Percentiles rank a stretch among this genome's conserved stretches.
These are phyloP conservation scores for Beroe ovata DNA, from an alignment of 37 sponge, comb jelly and placozoan species.

Conservation along the genomic window DNA sequence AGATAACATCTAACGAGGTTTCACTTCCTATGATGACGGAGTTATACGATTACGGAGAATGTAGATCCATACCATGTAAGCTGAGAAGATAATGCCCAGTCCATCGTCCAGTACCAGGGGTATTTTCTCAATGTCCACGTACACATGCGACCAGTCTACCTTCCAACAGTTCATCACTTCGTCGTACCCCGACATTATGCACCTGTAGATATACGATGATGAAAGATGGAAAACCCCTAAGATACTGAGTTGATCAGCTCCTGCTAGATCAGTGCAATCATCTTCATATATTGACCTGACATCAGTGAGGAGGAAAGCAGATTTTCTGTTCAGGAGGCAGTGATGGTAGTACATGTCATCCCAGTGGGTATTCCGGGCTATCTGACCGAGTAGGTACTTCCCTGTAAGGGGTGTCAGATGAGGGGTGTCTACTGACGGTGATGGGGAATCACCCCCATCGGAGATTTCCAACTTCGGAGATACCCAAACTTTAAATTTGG, in stretches of 20 bases:
- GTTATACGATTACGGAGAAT: neutral
- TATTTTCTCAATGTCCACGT: conserved; percentile 43
- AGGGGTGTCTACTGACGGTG: too few species aligned
- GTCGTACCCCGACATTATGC: conserved; percentile 24
- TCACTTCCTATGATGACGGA: too few species aligned
- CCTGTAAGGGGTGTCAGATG: too few species aligned
- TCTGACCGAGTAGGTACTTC: conserved; percentile 16
- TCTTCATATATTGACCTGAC: too few species aligned
- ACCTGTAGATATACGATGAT: too few species aligned
- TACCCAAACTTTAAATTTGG: too few species aligned
- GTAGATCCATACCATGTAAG: conserved; percentile 29
- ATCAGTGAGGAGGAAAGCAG: conserved; percentile 47
- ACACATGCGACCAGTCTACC: conserved; percentile 52
- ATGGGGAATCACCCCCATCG: too few species aligned
- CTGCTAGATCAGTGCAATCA: too few species aligned
- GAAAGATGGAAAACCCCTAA: too few species aligned
- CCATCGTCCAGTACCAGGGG: conserved; percentile 12
- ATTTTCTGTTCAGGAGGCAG: conserved; percentile 21
- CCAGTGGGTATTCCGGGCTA: conserved; percentile 7
- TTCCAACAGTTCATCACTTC: conserved; percentile 61
- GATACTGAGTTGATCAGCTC: too few species aligned
- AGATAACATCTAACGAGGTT: too few species aligned
- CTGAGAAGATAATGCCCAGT: neutral
- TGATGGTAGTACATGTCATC: conserved; percentile 43
- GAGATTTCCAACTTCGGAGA: too few species aligned